Conservation (phyloP, 2,888 invertebrate genomes). For the Apocheima hispidaria region DNA sequence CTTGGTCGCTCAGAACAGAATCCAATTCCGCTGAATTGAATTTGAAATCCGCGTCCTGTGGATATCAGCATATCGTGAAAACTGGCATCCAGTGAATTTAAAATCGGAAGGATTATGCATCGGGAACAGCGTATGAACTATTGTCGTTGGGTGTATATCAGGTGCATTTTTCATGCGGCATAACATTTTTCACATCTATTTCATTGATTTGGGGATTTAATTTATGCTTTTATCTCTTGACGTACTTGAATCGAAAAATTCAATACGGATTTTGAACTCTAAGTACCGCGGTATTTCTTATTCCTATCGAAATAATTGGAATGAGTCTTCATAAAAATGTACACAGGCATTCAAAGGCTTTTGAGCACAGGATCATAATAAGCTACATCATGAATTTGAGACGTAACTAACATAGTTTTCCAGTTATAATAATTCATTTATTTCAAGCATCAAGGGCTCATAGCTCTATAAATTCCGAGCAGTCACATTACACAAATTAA, state of each 20-base stretch:
- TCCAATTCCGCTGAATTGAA: slow-evolving; percentile 45
- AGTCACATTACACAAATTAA: too few relatives aligned
- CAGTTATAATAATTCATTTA: too few relatives aligned
- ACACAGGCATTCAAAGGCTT: too few relatives aligned
- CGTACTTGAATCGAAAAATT: neutral
- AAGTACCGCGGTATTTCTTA: too few relatives aligned
- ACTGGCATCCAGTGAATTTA: slow-evolving; percentile 34
- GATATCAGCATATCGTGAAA: slow-evolving; percentile 31
- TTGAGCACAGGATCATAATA: too few relatives aligned
- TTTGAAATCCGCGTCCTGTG: slow-evolving; percentile 42
- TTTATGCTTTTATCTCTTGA: slow-evolving; percentile 2
- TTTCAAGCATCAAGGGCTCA: too few relatives aligned
- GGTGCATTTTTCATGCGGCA: slow-evolving; percentile 25
- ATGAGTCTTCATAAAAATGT: too few relatives aligned
- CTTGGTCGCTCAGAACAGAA: slow-evolving; percentile 15
- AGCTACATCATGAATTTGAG: too few relatives aligned
- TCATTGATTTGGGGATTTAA: slow-evolving; percentile 1
- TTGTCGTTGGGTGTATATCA: slow-evolving; percentile 10
- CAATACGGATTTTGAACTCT: neutral
- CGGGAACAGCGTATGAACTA: slow-evolving; percentile 21
- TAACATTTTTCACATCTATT: slow-evolving; percentile 24
- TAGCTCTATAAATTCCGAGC: too few relatives aligned
- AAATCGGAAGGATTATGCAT: slow-evolving; percentile 22
- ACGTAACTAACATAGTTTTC: too few relatives aligned
- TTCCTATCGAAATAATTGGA: too few relatives aligned